These are phyloP conservation scores for Oreortyx pictus DNA, from an alignment of 2,797 vertebrate species.

Conservation along the genomic window DNA sequence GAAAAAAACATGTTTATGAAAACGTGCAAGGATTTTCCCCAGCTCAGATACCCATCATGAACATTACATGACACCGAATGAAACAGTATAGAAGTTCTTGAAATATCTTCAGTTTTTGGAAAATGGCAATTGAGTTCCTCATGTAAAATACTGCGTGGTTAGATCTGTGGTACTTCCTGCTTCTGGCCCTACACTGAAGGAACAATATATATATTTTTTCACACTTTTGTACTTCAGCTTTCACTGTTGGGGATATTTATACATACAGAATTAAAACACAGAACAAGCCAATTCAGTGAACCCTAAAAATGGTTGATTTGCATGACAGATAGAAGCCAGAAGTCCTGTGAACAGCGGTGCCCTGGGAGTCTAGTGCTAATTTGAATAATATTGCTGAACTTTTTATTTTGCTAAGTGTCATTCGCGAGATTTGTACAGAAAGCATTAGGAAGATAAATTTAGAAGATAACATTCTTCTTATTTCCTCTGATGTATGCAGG, in stretches of 20 bases:
- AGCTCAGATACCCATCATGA: neutral
- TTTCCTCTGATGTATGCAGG: slow-evolving; percentile 35
- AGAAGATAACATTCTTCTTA: slow-evolving; percentile 56
- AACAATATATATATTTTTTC: neutral
- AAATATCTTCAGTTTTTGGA: neutral
- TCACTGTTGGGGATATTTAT: neutral
- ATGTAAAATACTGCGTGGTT: neutral
- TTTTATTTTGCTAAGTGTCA: slow-evolving; percentile 42
- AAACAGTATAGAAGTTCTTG: neutral
- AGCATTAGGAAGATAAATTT: slow-evolving; percentile 40
- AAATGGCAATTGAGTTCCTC: neutral
- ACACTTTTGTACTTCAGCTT: neutral
- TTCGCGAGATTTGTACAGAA: slow-evolving; percentile 44
- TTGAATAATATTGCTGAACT: slow-evolving; percentile 28
- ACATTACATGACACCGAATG: neutral
- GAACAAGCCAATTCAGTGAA: neutral
- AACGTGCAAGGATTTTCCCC: neutral
- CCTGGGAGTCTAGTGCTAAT: neutral
- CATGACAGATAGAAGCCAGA: neutral
- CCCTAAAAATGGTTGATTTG: slow-evolving; percentile 16
- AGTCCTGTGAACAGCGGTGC: neutral
- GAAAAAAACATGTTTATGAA: neutral
- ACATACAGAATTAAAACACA: slow-evolving; percentile 1
- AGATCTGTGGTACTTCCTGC: neutral
- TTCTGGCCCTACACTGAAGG: neutral